These are phyloP conservation scores for Apoda limacodes DNA, from an alignment of 2,888 invertebrate genomes.

Conservation along the genomic window DNA sequence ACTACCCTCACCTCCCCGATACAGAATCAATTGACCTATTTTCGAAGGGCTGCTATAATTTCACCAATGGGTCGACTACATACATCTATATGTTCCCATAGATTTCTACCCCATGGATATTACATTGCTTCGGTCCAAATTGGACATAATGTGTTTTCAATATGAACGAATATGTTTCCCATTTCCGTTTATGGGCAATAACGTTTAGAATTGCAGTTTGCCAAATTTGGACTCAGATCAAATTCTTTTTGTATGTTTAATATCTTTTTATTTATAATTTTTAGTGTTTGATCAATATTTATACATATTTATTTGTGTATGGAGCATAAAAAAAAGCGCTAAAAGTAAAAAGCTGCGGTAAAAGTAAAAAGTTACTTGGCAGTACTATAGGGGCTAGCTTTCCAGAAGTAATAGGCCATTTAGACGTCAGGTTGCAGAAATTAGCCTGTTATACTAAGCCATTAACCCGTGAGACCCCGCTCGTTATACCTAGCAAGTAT, in stretches of 20 bases:
- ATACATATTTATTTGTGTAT: neutral
- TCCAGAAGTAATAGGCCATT: too few relatives aligned
- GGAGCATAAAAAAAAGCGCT: too few relatives aligned
- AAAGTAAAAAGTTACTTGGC: too few relatives aligned
- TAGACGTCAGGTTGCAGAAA: too few relatives aligned
- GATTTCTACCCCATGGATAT: constrained; percentile 46
- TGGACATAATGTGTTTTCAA: constrained; percentile 36
- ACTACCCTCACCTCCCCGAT: constrained; percentile 32
- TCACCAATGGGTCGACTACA: constrained; percentile 48
- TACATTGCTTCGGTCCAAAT: constrained; percentile 34
- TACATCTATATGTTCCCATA: constrained; percentile 40
- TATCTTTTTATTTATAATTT: neutral
- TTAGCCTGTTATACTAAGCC: too few relatives aligned
- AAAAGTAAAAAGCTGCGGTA: too few relatives aligned
- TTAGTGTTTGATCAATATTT: neutral
- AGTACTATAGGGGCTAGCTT: too few relatives aligned
- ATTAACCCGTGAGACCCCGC: too few relatives aligned
- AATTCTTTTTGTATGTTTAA: neutral
- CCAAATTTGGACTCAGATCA: constrained; percentile 30
- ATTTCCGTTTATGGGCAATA: constrained; percentile 28
- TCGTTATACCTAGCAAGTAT: too few relatives aligned
- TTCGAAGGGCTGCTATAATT: constrained; percentile 62
- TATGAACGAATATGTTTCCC: constrained; percentile 29
- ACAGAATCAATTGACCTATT: constrained; percentile 66
- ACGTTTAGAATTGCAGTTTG: constrained; percentile 27